Base-by-base conservation (phyloP, 1,140 invertebrate species). In the Caenorhabditis brenneri region DNA sequence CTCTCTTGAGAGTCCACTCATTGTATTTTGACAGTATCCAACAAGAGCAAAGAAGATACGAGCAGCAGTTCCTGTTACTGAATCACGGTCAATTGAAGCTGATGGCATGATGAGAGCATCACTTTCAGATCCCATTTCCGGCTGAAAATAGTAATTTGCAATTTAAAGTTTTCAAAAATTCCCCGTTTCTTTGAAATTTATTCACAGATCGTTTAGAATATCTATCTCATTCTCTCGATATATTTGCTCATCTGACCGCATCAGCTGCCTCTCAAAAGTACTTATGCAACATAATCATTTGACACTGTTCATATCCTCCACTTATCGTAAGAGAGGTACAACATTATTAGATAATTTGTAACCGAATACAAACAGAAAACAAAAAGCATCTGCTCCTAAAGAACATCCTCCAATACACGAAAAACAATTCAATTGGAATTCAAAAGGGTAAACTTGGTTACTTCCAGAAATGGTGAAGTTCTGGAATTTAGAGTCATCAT, bases 101-200 rank as follows among this genome's bases (percentile, higher is more conserved):
- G 80, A 5, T 12, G 80, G 48, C 9, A 51, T 15, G 15, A 78
- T 58, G 5, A 58, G 39, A 16, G 84, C 60, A 36, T 74, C 74
- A 31, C 53, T 58, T 39, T 85, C 84, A 12, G 81, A 81, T 39
- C 84, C 80, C 22, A 81, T 81, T 36, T 81, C 84, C 2, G 84
- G 84, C 84, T 85, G 84, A 82, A 85, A 85, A 39, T 5, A 27
- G 16, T 12, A 46, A 80, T 29, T 55, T 0, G 33, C 19, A 49
- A 3, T 49, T n/a, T n/a, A n/a, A n/a, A n/a, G n/a, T n/a, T n/a
- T n/a, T n/a, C n/a, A n/a, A n/a, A n/a, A n/a, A n/a, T n/a, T n/a
- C n/a, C n/a, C n/a, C n/a, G n/a, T n/a, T n/a, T n/a, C n/a, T n/a
- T n/a, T n/a, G n/a, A n/a, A n/a, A n/a, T n/a, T n/a, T n/a, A n/a